Evolutionary conservation across 2,797 vertebrate genomes (phyloP).

Genomic region (Hylomyscus alleni): DNA sequence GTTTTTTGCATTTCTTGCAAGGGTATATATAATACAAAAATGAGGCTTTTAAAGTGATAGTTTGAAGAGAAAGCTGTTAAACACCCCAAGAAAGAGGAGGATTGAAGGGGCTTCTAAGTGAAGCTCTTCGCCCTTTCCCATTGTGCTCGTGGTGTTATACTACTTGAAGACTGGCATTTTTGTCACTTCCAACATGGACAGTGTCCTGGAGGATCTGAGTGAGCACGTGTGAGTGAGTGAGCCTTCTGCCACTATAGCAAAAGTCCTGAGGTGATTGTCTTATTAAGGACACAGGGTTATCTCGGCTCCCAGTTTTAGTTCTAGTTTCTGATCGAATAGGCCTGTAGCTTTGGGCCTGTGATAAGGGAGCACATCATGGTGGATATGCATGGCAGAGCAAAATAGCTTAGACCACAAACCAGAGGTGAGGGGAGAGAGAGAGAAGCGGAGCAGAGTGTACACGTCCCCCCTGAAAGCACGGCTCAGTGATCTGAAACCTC

Average conservation of each 20-base stretch:
- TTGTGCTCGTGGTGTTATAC: rapidly evolving
- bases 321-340: not conserved
- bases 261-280: not conserved
- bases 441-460: not conserved
- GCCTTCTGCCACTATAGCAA: not conserved
- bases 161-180: not conserved
- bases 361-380: not conserved
- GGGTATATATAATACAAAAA: constrained; percentile 36
- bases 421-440: too few relatives aligned
- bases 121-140: not conserved
- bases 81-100: not conserved
- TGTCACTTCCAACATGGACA: not conserved
- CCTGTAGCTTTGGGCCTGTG: not conserved
- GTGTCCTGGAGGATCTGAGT: not conserved
- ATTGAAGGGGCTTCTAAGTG: not conserved
- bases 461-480: not conserved
- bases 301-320: not conserved
- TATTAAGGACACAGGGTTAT: not conserved
- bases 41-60: not conserved
- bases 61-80: not conserved
- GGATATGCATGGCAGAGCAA: not conserved
- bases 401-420: not conserved
- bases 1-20: not conserved
- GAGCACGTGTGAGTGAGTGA: not conserved
- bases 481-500: not conserved